These are phyloP conservation scores for Holcopasites calliopsidis DNA, from an alignment of 1,140 invertebrate genomes.

Conservation along the genomic window DNA sequence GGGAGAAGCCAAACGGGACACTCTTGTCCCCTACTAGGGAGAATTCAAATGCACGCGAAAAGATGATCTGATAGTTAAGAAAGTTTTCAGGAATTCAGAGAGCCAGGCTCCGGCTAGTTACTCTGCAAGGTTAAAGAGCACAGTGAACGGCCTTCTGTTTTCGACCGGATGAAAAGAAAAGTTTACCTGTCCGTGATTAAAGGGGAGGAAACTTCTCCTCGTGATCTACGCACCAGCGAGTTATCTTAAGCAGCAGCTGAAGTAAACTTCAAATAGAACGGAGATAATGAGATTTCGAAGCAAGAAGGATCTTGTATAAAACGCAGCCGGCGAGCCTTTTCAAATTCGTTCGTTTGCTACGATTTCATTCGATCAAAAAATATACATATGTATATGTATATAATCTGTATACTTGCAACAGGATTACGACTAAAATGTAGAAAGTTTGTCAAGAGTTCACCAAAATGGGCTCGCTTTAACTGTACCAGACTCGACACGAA, in stretches of 20 bases:
- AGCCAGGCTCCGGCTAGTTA: background rate
- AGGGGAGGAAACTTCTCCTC: slow-evolving; percentile 25
- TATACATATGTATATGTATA: too few species aligned
- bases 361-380: too few species aligned
- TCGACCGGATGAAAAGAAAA: slow-evolving; percentile 26
- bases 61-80: slow-evolving; percentile 42
- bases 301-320: background rate
- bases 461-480: background rate
- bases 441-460: background rate
- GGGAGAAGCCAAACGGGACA: too few species aligned
- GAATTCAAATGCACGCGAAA: background rate
- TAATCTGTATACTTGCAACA: too few species aligned
- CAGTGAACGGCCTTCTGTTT: slow-evolving; percentile 10
- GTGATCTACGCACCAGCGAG: slow-evolving; percentile 22
- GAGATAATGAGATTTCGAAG: slow-evolving; percentile 30
- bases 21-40: too few species aligned
- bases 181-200: slow-evolving; percentile 35
- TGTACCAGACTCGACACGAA: background rate
- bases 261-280: background rate
- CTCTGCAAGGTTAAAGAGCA: slow-evolving; percentile 3
- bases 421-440: too few species aligned
- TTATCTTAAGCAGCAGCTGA: background rate
- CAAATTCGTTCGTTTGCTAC: too few species aligned
- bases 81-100: slow-evolving; percentile 24
- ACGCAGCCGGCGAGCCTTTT: too few species aligned